Base-by-base conservation (phyloP, 2,888 invertebrate genomes). In the Ophion costatus region DNA sequence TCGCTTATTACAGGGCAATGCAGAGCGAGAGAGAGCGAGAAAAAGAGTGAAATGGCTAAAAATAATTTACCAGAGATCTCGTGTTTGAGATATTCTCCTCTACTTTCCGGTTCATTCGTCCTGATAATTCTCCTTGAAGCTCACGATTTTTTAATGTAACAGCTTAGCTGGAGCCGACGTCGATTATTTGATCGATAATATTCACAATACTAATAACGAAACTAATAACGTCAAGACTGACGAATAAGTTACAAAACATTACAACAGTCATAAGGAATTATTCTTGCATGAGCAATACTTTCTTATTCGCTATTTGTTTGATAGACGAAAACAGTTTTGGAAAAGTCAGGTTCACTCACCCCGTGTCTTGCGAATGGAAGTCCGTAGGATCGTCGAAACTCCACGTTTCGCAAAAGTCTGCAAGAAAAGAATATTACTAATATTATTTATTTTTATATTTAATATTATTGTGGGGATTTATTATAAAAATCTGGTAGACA, bases 21-120 rank as follows among this genome's bases (percentile, higher is more conserved):
- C 45, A 42, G 5, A 14, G 45, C 57, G 57, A 71, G 51, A 56
- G 59, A 59, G 24, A 63, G 24, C 24, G 20, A 57, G 14, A 74
- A 17, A 57, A 11, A 66, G 33, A 29, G 45, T 33, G 51, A 20
- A 64, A 42, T 20, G 64, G 63, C 74, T 81, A 61, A 79, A 82
- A 82, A 82, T 82, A 82, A 82, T 85, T 85, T 73, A 20, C 45
- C 64, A 63, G 42, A 33, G 73, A 61, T 75, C 33, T 42, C 59
- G 29, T 9, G 51, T 63, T 42, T 51, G n/a, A 74, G 63, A 45
- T 42, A 63, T 74, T 7, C 38, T 57, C 61, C 22, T 29, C 45
- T 45, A 74, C 45, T 20, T 74, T 42, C 17, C 61, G 73, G 59
- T 38, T 20, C 22, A 74, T 42, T 61, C 42, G 24, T 63, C 10